Evolutionary conservation across 2,113 vertebrate species (phyloP).

Genomic region (Thunnus maccoyii): DNA sequence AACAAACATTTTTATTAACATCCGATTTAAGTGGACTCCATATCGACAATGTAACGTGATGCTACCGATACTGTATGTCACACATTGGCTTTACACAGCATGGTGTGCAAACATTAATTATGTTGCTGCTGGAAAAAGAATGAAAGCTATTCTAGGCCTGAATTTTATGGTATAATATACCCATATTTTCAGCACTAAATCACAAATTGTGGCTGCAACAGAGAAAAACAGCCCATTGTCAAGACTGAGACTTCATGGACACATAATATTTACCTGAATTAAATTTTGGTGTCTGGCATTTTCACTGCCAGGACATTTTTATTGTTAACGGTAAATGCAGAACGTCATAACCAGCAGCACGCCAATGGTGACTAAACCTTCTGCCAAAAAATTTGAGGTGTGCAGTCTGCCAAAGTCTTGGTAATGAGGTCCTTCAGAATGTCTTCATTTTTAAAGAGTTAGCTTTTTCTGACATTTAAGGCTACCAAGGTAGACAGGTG

Average conservation of each 20-base stretch:
- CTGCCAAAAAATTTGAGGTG: slow-evolving; percentile 8
- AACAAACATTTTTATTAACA: slow-evolving; percentile 75
- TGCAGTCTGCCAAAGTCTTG: slow-evolving; percentile 22
- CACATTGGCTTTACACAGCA: slow-evolving; percentile 59
- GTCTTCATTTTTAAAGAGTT: slow-evolving; percentile 31
- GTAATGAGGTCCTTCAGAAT: slow-evolving; percentile 31
- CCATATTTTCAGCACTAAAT: background rate
- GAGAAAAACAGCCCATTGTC: background rate
- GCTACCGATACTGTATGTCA: slow-evolving; percentile 47
- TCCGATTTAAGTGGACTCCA: slow-evolving; percentile 55
- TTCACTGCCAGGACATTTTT: slow-evolving; percentile 14
- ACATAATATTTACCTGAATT: background rate
- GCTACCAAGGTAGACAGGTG: background rate
- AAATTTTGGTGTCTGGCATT: background rate
- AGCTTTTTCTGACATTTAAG: slow-evolving; percentile 1
- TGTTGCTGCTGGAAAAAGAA: slow-evolving; percentile 24
- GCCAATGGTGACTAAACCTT: slow-evolving; percentile 21
- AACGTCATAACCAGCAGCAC: slow-evolving; percentile 13
- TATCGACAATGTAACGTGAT: slow-evolving; percentile 71
- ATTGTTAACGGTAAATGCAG: slow-evolving; percentile 2
- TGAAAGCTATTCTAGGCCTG: background rate
- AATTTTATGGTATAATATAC: background rate
- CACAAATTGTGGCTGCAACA: background rate
- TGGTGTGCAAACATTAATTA: slow-evolving; percentile 60
- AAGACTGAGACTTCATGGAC: background rate